phyloP scores from a whole-genome alignment of 37 sponge, comb jelly and placozoan genomes.

The Eunapius fragilis region DNA sequence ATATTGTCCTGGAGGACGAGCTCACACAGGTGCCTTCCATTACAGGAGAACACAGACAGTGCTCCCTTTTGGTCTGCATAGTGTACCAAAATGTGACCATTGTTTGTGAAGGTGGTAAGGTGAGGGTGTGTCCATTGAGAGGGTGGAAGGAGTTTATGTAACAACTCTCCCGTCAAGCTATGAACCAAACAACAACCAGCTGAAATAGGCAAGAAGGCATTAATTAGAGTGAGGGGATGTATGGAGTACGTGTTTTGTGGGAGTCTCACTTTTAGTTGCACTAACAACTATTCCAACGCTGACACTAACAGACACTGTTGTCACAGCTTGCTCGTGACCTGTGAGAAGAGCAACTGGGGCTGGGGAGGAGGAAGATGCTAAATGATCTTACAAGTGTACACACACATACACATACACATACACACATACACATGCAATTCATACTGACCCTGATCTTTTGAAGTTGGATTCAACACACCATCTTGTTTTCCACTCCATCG shows the following conservation, averaged over 20 bases:
- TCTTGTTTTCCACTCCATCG: conserved; percentile 69
- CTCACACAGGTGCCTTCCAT: conserved; percentile 65
- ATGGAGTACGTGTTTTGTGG: neutral
- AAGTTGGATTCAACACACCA: conserved; percentile 30
- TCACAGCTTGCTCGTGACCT: conserved; percentile 76
- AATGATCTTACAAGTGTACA: no score
- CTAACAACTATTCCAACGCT: conserved; percentile 83
- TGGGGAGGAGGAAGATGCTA: conserved; percentile 12
- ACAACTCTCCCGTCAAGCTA: conserved; percentile 56
- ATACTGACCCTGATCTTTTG: neutral
- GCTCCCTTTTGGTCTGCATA: conserved; percentile 82
- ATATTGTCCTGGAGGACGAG: conserved; percentile 34
- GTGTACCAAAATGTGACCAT: conserved; percentile 73
- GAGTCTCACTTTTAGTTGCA: conserved; percentile 68
- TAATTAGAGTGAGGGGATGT: neutral
- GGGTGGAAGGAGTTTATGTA: conserved; percentile 54
- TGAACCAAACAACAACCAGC: conserved; percentile 67
- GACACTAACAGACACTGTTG: conserved; percentile 72
- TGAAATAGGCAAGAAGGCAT: conserved; percentile 1
- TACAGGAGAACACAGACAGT: conserved; percentile 73
- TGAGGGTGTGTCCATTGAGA: conserved; percentile 45
- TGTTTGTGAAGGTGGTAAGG: conserved; percentile 27
- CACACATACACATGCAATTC: neutral
- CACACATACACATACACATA: neutral
- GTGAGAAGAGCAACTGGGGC: conserved; percentile 76